These are phyloP conservation scores for Plusia festucae DNA, from an alignment of 2,888 invertebrate species.

Conservation along the genomic window DNA sequence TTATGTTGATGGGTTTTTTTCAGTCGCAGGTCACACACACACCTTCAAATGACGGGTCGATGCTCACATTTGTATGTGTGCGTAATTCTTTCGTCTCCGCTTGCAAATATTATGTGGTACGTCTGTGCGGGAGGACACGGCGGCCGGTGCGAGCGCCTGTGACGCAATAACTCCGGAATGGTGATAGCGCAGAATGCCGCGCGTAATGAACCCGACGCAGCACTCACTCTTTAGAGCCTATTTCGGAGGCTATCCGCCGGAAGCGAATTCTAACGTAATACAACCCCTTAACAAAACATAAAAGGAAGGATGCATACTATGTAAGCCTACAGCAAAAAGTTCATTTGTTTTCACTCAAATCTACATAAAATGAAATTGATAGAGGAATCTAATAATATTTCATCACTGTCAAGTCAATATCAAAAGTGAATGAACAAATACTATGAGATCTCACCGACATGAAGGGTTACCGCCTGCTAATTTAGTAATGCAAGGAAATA, in stretches of 20 bases:
- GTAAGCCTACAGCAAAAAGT: too few species aligned
- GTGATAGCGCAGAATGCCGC: conserved; percentile 35
- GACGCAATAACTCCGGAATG: conserved; percentile 34
- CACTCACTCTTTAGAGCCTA: conserved; percentile 56
- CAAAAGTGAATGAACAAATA: too few species aligned
- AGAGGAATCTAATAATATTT: too few species aligned
- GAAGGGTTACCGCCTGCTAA: too few species aligned
- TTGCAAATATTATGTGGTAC: conserved; percentile 10
- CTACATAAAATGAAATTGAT: too few species aligned
- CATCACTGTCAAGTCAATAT: too few species aligned
- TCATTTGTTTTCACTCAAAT: too few species aligned
- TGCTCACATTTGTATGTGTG: neutral
- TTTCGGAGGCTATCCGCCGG: conserved; percentile 34
- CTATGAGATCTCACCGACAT: too few species aligned
- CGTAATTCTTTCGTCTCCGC: neutral
- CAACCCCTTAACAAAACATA: conserved; percentile 33
- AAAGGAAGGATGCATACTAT: conserved; percentile 22
- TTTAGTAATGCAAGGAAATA: too few species aligned
- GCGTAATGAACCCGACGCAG: conserved; percentile 42
- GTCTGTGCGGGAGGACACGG: neutral
- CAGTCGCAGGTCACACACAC: too few species aligned
- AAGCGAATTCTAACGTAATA: conserved; percentile 23
- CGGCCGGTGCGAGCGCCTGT: conserved; percentile 5
- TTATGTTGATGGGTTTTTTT: too few species aligned
- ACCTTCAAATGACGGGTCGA: neutral